Evolutionary conservation across 2,888 invertebrate genomes (phyloP), one percentile per base, ranked within the genome.

Genomic region (Junonia oenone): DNA sequence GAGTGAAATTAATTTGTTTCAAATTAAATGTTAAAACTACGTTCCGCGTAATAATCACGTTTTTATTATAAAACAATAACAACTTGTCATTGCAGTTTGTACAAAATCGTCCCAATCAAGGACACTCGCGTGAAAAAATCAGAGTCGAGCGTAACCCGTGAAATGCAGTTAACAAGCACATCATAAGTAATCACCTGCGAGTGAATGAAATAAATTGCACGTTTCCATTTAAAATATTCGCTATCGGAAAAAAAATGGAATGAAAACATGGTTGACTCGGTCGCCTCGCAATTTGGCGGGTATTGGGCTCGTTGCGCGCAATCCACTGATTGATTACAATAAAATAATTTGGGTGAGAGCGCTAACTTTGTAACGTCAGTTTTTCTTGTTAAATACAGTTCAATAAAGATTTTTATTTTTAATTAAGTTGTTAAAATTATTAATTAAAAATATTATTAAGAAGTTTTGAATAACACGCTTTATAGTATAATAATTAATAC

Each of bases 141-240:
- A 58, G 61, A 63, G 50, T 57, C 49, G 61, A 51, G 54, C 54
- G 55, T 58, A 65, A 68, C 64, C 65, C 63, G 63, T 63, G 68
- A 78, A 81, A 77, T 73, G 71, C 74, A 76, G 76, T 80, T 75
- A 81, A 83, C 84, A 82, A 81, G 81, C 76, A 78, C 80, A 82
- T 85, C 81, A 82, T 82, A 81, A 78, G 80, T 82, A 84, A 84
- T 85, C 79, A 81, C 71, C 74, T 67, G 71, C 69, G 74, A 74
- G 67, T 81, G 79, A 83, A 83, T 81, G 78, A 80, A 83, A 79
- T 75, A 80, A 84, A 87, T 83, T 84, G 80, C 77, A 75, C 75
- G 78, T 73, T 77, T 75, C 73, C 76, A 76, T 83, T 84, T 81
- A 75, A 76, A 76, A 76, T 78, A 77, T 78, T 79, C 76, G 79